These are phyloP conservation scores for Macrochelys suwanniensis DNA, from an alignment of 2,797 vertebrate genomes.

Conservation along the genomic window DNA sequence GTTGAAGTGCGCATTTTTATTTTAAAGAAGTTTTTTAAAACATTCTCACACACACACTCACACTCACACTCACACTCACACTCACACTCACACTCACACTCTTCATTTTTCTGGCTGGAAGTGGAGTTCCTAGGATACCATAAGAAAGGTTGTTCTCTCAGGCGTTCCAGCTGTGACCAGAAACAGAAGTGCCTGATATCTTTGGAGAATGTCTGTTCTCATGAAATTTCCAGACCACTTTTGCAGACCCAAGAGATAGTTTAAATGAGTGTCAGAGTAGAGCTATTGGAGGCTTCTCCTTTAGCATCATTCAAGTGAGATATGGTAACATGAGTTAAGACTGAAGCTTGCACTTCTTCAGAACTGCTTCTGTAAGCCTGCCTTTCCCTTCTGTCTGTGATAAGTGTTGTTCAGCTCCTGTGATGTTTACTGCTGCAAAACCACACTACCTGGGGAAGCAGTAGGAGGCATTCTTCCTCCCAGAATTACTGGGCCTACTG, in stretches of 20 bases:
- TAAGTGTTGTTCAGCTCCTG: neutral
- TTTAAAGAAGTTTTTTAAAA: neutral
- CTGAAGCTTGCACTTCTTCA: rapidly evolving
- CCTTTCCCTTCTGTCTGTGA: neutral
- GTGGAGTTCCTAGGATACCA: conserved; percentile 31
- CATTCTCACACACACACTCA: neutral
- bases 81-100: neutral
- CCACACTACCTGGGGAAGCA: neutral
- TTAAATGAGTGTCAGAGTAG: neutral
- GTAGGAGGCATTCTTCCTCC: neutral
- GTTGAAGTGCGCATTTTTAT: neutral
- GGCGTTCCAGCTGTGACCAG: conserved; percentile 11
- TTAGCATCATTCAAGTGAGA: neutral
- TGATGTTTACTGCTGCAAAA: neutral
- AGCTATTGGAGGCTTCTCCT: neutral
- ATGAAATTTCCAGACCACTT: rapidly evolving
- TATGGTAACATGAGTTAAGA: neutral
- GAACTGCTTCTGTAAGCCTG: neutral
- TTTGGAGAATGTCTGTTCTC: neutral
- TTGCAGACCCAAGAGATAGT: neutral
- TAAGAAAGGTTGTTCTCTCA: neutral
- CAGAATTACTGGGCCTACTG: rapidly evolving
- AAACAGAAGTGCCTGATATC: neutral
- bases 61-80: neutral
- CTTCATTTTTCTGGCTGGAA: neutral